Percentiles rank a stretch among this genome's conserved stretches.
These are phyloP conservation scores for Pteruthius melanotis DNA, from an alignment of 2,113 vertebrate species.

Conservation along the genomic window DNA sequence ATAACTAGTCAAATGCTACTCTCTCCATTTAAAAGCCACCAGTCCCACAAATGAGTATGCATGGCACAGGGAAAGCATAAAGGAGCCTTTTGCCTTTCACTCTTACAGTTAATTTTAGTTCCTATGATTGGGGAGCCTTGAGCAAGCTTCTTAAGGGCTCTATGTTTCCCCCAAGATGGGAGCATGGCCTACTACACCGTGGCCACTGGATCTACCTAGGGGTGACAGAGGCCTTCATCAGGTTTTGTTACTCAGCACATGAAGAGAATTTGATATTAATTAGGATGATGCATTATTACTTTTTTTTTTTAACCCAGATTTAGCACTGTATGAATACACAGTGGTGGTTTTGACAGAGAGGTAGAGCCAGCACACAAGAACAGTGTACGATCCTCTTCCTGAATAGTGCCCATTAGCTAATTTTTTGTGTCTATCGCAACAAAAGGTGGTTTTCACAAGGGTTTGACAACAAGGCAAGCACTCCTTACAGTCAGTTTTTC, in stretches of 20 bases:
- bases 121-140: background rate
- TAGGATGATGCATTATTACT: background rate
- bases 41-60: constrained; percentile 5
- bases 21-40: background rate
- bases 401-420: fast-evolving
- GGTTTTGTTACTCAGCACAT: background rate
- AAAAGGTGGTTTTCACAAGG: background rate
- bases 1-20: background rate
- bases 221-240: background rate
- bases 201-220: background rate
- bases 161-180: background rate
- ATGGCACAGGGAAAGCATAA: background rate
- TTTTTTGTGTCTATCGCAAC: background rate
- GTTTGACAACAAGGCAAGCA: background rate
- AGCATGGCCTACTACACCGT: fast-evolving
- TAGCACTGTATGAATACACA: background rate
- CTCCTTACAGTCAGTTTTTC: background rate
- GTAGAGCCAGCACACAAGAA: background rate
- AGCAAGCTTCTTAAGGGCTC: background rate
- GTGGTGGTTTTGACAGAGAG: background rate
- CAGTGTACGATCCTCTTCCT: fast-evolving
- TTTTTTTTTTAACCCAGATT: background rate
- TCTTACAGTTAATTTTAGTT: background rate
- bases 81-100: background rate
- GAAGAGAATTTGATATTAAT: background rate